These are phyloP conservation scores for Stylophora pistillata DNA, from an alignment of 64 coral and sea anemone species.

Conservation along the genomic window DNA sequence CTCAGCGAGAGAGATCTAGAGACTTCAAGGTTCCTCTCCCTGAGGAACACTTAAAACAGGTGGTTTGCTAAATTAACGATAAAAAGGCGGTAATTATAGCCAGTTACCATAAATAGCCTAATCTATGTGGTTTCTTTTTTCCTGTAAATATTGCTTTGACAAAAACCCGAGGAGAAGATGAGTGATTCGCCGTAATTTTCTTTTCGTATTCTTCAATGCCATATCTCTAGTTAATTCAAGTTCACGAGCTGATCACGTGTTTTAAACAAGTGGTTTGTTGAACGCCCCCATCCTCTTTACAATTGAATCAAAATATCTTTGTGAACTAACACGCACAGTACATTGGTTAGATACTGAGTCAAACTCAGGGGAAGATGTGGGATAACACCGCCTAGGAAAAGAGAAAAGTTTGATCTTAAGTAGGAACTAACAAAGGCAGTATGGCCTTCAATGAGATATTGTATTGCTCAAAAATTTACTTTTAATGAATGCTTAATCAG, in stretches of 20 bases:
- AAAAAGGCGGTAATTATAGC: background rate
- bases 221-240: no score
- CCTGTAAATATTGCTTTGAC: background rate
- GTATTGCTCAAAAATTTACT: no score
- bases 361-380: background rate
- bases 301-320: background rate
- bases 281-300: background rate
- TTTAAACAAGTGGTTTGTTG: background rate
- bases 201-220: background rate
- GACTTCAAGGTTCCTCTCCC: background rate
- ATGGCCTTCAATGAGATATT: no score
- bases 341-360: background rate
- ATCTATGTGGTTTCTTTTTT: background rate
- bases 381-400: no score
- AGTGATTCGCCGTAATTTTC: background rate
- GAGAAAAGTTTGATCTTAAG: no score
- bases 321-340: background rate
- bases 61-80: background rate
- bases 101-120: background rate
- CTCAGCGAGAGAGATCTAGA: background rate
- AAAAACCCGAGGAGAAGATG: background rate
- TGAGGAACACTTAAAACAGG: background rate
- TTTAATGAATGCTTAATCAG: no score
- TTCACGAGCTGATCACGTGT: background rate
- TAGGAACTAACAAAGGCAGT: no score